These are phyloP conservation scores for Gortyna flavago DNA, from an alignment of 2,888 invertebrate genomes.

Conservation along the genomic window DNA sequence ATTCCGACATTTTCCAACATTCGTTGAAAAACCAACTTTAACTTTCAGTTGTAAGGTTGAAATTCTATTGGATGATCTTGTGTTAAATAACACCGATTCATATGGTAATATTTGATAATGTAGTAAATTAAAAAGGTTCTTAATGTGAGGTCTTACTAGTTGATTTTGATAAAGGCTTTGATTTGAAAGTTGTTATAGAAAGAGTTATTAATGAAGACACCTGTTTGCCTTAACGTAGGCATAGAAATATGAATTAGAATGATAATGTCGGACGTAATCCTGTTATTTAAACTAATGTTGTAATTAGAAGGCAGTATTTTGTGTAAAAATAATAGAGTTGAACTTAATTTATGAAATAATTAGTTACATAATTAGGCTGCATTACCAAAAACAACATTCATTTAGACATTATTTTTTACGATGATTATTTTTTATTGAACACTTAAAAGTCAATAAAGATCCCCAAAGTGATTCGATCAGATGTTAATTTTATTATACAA, in stretches of 20 bases:
- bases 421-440: constrained; percentile 29
- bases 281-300: constrained; percentile 26
- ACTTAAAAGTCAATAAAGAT: constrained; percentile 17
- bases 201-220: constrained; percentile 27
- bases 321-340: constrained; percentile 7
- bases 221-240: too few relatives aligned
- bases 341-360: constrained; percentile 40
- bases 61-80: constrained; percentile 17
- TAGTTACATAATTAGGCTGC: constrained; percentile 18
- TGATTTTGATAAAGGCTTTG: constrained; percentile 19
- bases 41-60: constrained; percentile 17
- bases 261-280: constrained; percentile 20
- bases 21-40: constrained; percentile 49
- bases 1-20: constrained; percentile 66
- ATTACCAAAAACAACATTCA: constrained; percentile 36
- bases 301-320: constrained; percentile 25
- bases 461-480: constrained; percentile 10
- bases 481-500: constrained; percentile 16
- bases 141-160: constrained; percentile 29
- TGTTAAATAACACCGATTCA: constrained; percentile 56
- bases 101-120: constrained; percentile 52
- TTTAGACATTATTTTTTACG: too few relatives aligned
- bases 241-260: constrained; percentile 6
- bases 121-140: constrained; percentile 40
- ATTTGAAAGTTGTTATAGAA: constrained; percentile 34